Evolutionary conservation across 2,888 invertebrate genomes (phyloP), one percentile per base, ranked within the genome.

Genomic region (Platypus cylindrus): DNA sequence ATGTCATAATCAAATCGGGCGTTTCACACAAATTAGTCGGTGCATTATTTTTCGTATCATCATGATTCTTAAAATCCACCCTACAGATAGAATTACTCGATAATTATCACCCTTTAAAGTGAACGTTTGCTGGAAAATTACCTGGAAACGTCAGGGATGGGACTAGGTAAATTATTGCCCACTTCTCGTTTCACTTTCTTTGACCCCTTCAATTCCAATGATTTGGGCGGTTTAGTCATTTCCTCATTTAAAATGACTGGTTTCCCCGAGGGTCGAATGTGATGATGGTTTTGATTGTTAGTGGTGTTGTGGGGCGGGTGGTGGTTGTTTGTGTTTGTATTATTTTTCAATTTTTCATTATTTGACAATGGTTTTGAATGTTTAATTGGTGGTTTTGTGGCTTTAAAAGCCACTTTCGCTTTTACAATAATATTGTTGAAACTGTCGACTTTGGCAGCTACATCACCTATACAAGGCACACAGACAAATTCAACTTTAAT

Each of bases 391-490:
- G 65, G 65, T 40, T 59, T 58, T 3, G 36, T 23, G 16, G 32
- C 15, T 18, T 37, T 37, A 3, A 27, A 38, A 27, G 41, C 42
- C 23, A 46, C 41, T 36, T 50, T 50, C 2, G 49, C 43, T 24
- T 48, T 47, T 41, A 70, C 70, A 27, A 75, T 73, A 36, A 74
- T 74, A 28, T 67, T 71, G 48, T 73, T 74, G 52, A 71, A 75
- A 27, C 64, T 70, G 11, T 73, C 74, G 3, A 75, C 72, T 55
- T 75, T 75, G 23, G 67, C 71, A 9, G 75, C 75, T 2, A 75
- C 75, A 24, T 75, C 75, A 33, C 68, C 75, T 42, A 37, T 25
- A 36, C 35, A 31, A 26, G 7, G 5, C 5, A 26, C n/a, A 26
- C 7, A 20, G 20, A 20, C 9, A 20, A 20, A 7, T 9, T 7